Percentiles rank a stretch among this genome's conserved stretches.
Conservation (phyloP, 2,888 invertebrate species). For the Agrochola macilenta region DNA sequence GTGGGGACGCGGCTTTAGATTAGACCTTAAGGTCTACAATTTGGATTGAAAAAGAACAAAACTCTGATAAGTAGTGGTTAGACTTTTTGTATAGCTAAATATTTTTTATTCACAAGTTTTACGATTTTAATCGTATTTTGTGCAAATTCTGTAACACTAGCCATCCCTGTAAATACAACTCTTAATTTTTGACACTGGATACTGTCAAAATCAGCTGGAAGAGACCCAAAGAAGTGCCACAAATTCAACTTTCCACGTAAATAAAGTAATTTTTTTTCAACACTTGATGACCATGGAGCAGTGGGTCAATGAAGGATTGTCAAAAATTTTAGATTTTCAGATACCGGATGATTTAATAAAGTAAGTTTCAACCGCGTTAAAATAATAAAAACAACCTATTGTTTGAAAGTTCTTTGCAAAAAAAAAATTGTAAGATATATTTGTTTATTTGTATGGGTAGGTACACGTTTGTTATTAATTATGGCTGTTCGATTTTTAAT, state of each 20-base stretch:
- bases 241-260: slow-evolving; percentile 36
- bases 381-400: background rate
- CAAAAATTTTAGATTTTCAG: slow-evolving; percentile 92
- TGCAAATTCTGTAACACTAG: background rate
- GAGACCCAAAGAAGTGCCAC: background rate
- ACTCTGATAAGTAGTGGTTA: too few relatives aligned
- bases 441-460: accelerated
- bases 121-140: too few relatives aligned
- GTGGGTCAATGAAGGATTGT: slow-evolving; percentile 92
- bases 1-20: too few relatives aligned
- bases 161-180: background rate
- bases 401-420: background rate
- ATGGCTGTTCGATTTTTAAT: slow-evolving; percentile 56
- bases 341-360: slow-evolving; percentile 93
- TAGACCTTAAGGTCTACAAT: too few relatives aligned
- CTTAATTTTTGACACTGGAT: background rate
- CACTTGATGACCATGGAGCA: slow-evolving; percentile 88
- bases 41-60: too few relatives aligned
- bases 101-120: too few relatives aligned
- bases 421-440: background rate
- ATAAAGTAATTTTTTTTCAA: slow-evolving; percentile 11
- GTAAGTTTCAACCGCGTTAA: slow-evolving; percentile 80
- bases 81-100: too few relatives aligned
- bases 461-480: background rate
- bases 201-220: slow-evolving; percentile 56